Conservation (phyloP, 2,113 vertebrate species). For the Actinemys pallida region DNA sequence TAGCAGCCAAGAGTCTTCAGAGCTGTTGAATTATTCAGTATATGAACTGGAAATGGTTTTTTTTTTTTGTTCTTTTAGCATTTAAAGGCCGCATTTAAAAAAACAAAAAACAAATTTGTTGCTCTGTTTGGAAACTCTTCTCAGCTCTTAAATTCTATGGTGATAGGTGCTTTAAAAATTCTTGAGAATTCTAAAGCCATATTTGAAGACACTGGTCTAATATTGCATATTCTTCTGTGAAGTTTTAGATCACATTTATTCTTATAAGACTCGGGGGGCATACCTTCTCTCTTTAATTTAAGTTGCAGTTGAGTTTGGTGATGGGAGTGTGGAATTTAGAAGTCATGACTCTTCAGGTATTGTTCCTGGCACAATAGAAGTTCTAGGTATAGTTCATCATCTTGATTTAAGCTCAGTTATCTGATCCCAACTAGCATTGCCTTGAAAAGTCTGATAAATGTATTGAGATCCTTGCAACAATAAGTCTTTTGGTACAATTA, state of each 20-base stretch:
- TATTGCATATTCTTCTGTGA: background rate
- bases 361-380: background rate
- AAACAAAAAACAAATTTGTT: background rate
- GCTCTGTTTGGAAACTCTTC: background rate
- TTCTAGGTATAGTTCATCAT: background rate
- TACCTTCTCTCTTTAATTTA: conserved; percentile 7
- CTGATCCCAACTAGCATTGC: background rate
- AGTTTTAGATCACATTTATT: background rate
- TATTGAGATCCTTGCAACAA: background rate
- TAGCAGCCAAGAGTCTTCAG: background rate
- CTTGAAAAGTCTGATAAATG: background rate
- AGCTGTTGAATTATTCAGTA: background rate
- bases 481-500: background rate
- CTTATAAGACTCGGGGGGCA: background rate
- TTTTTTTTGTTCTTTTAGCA: background rate
- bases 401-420: background rate
- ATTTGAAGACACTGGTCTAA: background rate
- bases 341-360: background rate
- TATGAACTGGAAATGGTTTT: background rate
- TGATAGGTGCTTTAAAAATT: background rate
- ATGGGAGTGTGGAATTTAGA: conserved; percentile 2
- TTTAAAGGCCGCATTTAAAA: background rate
- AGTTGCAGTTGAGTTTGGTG: background rate
- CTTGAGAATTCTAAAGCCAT: background rate
- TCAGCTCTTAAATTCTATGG: background rate